These are phyloP conservation scores for Phyllostomus discolor DNA, from an alignment of 2,113 vertebrate genomes.

Conservation along the genomic window DNA sequence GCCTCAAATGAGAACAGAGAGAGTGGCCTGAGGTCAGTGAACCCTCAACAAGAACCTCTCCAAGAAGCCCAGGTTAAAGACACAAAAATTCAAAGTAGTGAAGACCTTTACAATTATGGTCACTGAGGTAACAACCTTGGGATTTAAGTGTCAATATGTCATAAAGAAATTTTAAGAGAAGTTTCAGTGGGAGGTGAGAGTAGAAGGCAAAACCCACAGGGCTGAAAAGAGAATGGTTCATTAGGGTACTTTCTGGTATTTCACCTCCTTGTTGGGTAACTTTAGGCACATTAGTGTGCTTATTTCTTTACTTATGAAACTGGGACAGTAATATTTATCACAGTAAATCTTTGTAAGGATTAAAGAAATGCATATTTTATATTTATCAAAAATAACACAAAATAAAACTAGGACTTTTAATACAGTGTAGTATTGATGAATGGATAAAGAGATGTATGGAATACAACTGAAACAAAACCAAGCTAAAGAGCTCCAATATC, in stretches of 20 bases:
- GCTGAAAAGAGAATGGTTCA: background rate
- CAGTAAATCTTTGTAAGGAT: background rate
- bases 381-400: background rate
- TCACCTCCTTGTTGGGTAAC: background rate
- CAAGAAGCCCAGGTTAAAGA: background rate
- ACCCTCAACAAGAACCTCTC: background rate
- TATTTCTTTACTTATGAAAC: background rate
- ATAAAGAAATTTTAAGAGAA: background rate
- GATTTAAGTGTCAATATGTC: background rate
- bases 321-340: background rate
- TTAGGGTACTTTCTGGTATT: background rate
- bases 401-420: background rate
- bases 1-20: background rate
- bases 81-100: background rate
- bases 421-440: background rate
- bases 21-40: background rate
- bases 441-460: background rate
- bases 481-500: background rate
- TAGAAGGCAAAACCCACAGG: background rate
- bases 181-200: background rate
- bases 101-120: background rate
- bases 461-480: background rate
- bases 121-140: background rate
- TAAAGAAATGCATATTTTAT: background rate
- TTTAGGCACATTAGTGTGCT: background rate